Percentiles rank a stretch among this genome's conserved stretches.
These are phyloP conservation scores for Synanthedon andrenaeformis DNA, from an alignment of 2,888 invertebrate genomes.

Conservation along the genomic window DNA sequence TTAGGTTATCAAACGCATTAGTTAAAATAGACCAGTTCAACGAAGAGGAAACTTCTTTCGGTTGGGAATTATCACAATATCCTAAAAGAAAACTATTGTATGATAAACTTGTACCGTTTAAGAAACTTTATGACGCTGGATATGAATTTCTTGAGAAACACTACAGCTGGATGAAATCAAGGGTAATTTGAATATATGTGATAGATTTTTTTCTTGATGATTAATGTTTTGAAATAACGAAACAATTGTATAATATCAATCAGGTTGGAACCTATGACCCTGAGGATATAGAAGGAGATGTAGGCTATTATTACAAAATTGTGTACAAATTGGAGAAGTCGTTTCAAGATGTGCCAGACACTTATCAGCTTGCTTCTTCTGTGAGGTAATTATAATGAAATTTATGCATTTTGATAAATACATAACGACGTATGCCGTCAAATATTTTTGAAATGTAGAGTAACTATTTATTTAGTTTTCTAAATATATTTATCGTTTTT, in stretches of 20 bases:
- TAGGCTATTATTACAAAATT: conserved; percentile 76
- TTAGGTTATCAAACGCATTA: conserved; percentile 78
- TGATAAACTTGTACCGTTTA: conserved; percentile 86
- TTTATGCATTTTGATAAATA: background rate
- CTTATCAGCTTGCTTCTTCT: conserved; percentile 77
- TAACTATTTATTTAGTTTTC: no score
- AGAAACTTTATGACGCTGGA: conserved; percentile 88
- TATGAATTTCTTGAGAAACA: conserved; percentile 87
- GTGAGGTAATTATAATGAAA: conserved; percentile 39
- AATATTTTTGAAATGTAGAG: no score
- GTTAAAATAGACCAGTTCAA: conserved; percentile 89
- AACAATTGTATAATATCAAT: no score
- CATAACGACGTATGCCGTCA: no score
- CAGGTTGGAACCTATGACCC: conserved; percentile 88
- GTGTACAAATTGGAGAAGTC: conserved; percentile 90
- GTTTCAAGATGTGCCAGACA: conserved; percentile 81
- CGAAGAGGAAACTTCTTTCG: conserved; percentile 89
- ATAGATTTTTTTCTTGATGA: no score
- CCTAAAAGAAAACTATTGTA: conserved; percentile 83
- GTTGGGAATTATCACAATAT: conserved; percentile 90
- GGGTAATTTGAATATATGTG: conserved; percentile 25
- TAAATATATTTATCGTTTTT: conserved; percentile 3
- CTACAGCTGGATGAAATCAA: conserved; percentile 85
- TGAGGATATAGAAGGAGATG: conserved; percentile 87
- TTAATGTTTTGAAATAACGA: background rate